These are phyloP conservation scores for Enteromius argenteus DNA, from an alignment of 2,797 vertebrate species.

Conservation along the genomic window DNA sequence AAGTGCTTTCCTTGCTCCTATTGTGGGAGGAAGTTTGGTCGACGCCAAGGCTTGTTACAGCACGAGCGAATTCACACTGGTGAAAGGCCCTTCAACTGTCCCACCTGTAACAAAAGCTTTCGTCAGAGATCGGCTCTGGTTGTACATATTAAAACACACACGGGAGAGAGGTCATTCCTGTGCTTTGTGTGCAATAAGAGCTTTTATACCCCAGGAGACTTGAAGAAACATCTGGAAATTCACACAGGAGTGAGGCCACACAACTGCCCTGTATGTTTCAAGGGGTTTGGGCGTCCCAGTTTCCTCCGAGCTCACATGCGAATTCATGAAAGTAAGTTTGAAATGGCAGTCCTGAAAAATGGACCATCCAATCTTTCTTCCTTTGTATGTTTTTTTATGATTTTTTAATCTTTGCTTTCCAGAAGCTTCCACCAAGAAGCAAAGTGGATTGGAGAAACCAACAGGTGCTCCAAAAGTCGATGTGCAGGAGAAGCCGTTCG, in stretches of 20 bases:
- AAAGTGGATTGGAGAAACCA: not conserved
- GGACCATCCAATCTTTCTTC: not conserved
- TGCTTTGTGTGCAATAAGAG: constrained; percentile 54
- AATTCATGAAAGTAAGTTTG: constrained; percentile 22
- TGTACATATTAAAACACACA: constrained; percentile 51
- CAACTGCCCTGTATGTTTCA: constrained; percentile 48
- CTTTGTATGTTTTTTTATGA: not conserved
- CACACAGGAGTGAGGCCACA: constrained; percentile 54
- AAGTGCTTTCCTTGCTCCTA: constrained; percentile 49
- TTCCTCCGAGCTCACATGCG: constrained; percentile 50
- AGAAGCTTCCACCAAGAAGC: not conserved
- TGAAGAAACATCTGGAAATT: constrained; percentile 52
- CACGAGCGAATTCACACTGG: constrained; percentile 55
- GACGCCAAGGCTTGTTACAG: constrained; percentile 44
- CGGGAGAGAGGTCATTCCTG: constrained; percentile 44
- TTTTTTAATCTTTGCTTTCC: not conserved
- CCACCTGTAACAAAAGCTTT: constrained; percentile 55
- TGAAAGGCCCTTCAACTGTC: constrained; percentile 51
- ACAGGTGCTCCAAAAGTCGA: not conserved
- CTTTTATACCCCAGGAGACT: constrained; percentile 53
- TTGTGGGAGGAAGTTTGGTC: constrained; percentile 45
- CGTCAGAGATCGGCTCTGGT: constrained; percentile 50
- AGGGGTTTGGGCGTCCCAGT: constrained; percentile 50
- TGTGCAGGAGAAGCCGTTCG: constrained; percentile 33
- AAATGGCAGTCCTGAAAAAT: not conserved